These are phyloP conservation scores for Leguminivora glycinivorella DNA, from an alignment of 1,140 invertebrate genomes.

Conservation along the genomic window DNA sequence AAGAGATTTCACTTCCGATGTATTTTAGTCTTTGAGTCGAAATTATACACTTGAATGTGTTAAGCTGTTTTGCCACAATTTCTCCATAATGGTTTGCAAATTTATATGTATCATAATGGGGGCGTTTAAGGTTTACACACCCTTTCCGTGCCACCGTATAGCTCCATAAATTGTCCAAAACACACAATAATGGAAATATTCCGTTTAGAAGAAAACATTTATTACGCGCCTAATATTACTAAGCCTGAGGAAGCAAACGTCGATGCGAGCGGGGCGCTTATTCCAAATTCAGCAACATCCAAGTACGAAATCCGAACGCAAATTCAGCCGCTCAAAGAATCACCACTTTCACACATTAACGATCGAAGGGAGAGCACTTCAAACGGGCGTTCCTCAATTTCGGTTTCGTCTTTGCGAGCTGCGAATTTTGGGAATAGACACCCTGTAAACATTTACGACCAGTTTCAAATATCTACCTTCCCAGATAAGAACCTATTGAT, in stretches of 20 bases:
- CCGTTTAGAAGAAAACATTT: slow-evolving; percentile 75
- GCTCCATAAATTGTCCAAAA: slow-evolving; percentile 55
- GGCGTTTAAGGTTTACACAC: not conserved
- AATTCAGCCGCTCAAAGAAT: slow-evolving; percentile 20
- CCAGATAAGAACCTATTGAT: slow-evolving; percentile 23
- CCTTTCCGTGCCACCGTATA: not conserved
- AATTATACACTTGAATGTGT: not conserved
- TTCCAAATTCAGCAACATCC: not conserved
- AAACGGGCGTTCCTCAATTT: slow-evolving; percentile 17
- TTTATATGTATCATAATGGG: not conserved
- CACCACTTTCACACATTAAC: slow-evolving; percentile 15
- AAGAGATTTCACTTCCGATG: not conserved
- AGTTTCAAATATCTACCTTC: slow-evolving; percentile 71
- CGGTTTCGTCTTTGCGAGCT: slow-evolving; percentile 11
- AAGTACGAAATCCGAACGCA: not conserved
- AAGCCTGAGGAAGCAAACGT: slow-evolving; percentile 75
- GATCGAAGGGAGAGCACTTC: slow-evolving; percentile 21
- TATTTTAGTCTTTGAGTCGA: not conserved
- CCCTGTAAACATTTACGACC: slow-evolving; percentile 71
- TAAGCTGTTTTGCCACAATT: not conserved
- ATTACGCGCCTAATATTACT: slow-evolving; percentile 77
- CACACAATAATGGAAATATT: slow-evolving; percentile 60
- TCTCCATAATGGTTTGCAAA: not conserved
- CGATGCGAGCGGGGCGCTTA: slow-evolving; percentile 47
- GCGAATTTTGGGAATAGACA: slow-evolving; percentile 23